phyloP scores from a whole-genome alignment of 2,113 vertebrate genomes.

The Fregetta grallaria region DNA sequence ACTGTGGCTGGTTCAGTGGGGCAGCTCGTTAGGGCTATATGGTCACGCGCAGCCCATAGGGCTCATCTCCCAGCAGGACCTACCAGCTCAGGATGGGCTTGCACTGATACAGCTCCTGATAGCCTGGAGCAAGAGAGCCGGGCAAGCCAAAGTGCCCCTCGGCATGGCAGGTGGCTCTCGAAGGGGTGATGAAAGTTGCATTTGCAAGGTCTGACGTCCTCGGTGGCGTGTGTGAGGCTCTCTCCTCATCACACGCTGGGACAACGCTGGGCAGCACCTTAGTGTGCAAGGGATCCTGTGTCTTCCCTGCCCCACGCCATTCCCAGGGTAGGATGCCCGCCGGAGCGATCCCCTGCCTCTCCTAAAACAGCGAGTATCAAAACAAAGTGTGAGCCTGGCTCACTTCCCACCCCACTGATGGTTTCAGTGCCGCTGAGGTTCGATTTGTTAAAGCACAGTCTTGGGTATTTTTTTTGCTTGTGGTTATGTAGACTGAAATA shows the following conservation, averaged over 20 bases:
- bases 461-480: neutral
- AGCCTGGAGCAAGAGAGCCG: neutral
- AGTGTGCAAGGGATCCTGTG: neutral
- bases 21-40: neutral
- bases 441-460: neutral
- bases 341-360: fast-evolving
- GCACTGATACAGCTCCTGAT: neutral
- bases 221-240: fast-evolving
- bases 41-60: neutral
- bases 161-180: neutral
- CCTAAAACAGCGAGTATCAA: neutral
- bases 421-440: neutral
- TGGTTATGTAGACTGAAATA: neutral
- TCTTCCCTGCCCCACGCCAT: neutral
- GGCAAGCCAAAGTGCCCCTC: neutral
- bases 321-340: neutral
- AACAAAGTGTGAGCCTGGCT: neutral
- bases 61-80: neutral
- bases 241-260: neutral
- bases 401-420: neutral
- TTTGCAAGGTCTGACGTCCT: neutral
- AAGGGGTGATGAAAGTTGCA: neutral
- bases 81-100: neutral
- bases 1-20: fast-evolving
- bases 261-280: neutral